Percentiles rank a stretch among this genome's conserved stretches.
These are phyloP conservation scores for Bettongia penicillata DNA, from an alignment of 2,113 vertebrate species.

Conservation along the genomic window DNA sequence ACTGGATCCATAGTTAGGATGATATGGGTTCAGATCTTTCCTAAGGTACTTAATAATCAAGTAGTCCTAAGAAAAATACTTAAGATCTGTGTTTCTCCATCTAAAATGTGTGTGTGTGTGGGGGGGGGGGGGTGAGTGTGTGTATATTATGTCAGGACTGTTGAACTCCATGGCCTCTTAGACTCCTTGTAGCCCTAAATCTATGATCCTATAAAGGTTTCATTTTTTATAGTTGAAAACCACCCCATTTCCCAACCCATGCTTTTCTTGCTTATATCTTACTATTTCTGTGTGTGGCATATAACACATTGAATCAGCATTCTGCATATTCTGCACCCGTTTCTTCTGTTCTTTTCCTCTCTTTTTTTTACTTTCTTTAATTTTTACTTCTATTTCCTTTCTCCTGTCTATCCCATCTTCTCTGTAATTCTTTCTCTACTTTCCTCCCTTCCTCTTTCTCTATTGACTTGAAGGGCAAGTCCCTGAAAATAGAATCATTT, in stretches of 20 bases:
- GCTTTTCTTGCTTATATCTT: background rate
- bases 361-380: background rate
- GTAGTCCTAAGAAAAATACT: background rate
- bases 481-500: background rate
- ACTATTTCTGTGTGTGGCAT: background rate
- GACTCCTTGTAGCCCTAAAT: background rate
- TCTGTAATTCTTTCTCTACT: background rate
- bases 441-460: conserved; percentile 1
- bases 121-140: no score
- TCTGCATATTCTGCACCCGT: background rate
- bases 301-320: background rate
- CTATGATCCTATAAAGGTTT: background rate
- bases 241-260: background rate
- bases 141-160: background rate
- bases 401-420: background rate
- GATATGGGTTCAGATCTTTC: no score
- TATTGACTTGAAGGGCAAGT: background rate
- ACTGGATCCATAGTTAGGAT: background rate
- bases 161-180: background rate
- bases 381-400: background rate
- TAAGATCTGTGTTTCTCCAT: background rate
- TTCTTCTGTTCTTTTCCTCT: fast-evolving
- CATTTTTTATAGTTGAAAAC: background rate
- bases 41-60: background rate
- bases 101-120: background rate